These are phyloP conservation scores for Diachasma alloeum DNA, from an alignment of 1,140 invertebrate genomes.

Conservation along the genomic window DNA sequence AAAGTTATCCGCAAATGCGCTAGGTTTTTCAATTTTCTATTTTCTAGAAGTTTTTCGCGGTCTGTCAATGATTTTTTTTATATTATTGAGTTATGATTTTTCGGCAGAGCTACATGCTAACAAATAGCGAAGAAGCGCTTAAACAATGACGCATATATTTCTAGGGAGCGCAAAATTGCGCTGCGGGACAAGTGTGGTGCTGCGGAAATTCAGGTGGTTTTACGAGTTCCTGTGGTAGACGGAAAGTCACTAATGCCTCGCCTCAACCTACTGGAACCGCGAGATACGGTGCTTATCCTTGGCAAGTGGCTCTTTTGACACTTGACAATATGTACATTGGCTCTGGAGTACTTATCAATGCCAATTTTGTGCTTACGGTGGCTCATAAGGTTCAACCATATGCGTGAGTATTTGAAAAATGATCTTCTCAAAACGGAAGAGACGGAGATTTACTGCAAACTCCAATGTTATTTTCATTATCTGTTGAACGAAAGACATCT, in stretches of 20 bases:
- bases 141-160: not conserved
- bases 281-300: slow-evolving; percentile 68
- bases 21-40: too few relatives aligned
- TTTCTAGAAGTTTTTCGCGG: too few relatives aligned
- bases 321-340: slow-evolving; percentile 70
- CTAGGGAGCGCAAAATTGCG: slow-evolving; percentile 40
- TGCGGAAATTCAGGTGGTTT: slow-evolving; percentile 46
- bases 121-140: slow-evolving; percentile 10
- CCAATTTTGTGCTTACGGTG: slow-evolving; percentile 72
- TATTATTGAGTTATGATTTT: too few relatives aligned
- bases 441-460: too few relatives aligned
- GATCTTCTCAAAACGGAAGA: too few relatives aligned
- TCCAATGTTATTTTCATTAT: too few relatives aligned
- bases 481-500: too few relatives aligned
- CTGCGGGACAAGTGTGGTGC: slow-evolving; percentile 61
- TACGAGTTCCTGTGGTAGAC: slow-evolving; percentile 52
- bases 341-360: slow-evolving; percentile 72
- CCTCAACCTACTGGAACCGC: slow-evolving; percentile 63
- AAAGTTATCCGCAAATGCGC: too few relatives aligned
- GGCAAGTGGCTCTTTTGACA: slow-evolving; percentile 65
- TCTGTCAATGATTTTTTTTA: too few relatives aligned
- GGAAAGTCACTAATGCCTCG: slow-evolving; percentile 48
- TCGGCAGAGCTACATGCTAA: too few relatives aligned
- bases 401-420: slow-evolving; percentile 62
- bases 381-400: slow-evolving; percentile 72